Base-by-base conservation (phyloP, 2,797 vertebrate species). In the Tokudaia tokunoshimensis region DNA sequence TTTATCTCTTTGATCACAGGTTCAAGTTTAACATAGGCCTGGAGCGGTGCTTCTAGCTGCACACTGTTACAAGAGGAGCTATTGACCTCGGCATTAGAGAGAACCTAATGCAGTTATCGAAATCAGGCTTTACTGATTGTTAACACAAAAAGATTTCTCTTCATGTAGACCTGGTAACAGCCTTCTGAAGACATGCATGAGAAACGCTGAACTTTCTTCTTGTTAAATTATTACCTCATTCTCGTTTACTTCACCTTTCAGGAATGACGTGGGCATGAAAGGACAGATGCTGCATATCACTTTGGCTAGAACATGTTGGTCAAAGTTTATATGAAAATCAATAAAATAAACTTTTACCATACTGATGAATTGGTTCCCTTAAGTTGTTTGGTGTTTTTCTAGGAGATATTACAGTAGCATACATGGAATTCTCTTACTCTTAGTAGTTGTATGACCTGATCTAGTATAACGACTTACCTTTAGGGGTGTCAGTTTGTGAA, bases 1-100 rank as follows among this genome's bases (percentile, higher is more conserved):
- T 98, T 97, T 97, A 97, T 98, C 96, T 98, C 89, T 98, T 98
- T 98, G 96, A 98, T 98, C 74, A 47, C 22, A 1, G 91, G 75
- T 97, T 97, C 89, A 96, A 97, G 97, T 97, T 96, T 84, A 87
- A 12, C 76, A 96, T 1, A 95, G 96, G 97, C 97, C 97, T 92
- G 95, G 84, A 98, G 97, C 96, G 89, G 78, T 94, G 75, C 93
- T 98, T 98, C 98, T 96, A 96, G 92, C 82, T 0, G 88, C 97
- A 97, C 76, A 65, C 78, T 9, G 0, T 97, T 96, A 97, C 97
- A 98, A 98, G 96, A 98, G 86, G 20, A 94, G 70, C 85, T 98
- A 98, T 97, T 98, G 98, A 98, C 97, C 98, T 97, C 11, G n/a
- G 94, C 55, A 95, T 97, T 97, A 98, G 15, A 94, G 89, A 89